Evolutionary conservation across 2,113 vertebrate genomes (phyloP), one percentile per base, ranked within the genome.

Genomic region (Phocoena phocoena): DNA sequence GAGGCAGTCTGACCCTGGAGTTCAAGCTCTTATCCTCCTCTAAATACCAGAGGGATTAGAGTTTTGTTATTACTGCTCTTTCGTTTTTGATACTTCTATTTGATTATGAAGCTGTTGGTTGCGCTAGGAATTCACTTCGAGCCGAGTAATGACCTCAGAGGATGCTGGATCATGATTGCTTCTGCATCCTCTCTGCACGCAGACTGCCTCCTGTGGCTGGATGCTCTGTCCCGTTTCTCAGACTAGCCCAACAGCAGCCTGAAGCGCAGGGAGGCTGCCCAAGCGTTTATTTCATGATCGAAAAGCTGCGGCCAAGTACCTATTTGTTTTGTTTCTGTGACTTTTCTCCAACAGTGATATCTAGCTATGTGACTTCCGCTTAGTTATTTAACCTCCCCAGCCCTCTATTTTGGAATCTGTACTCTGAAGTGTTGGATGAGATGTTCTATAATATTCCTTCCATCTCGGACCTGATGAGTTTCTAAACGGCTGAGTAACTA

Each of bases 101-200:
- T 93, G 92, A 87, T 96, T 87, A 80, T 26, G 80, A 77, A 96
- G 70, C 79, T 95, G 84, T 76, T 9, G 3, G 47, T 86, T 65
- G 95, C 79, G 5, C 76, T 95, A 96, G 97, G 94, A 92, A 96
- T 83, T 97, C 84, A 70, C 50, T 76, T 90, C 2, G 8, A 96
- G 90, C 62, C 50, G 55, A 88, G 74, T 26, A 68, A 88, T 92
- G 94, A 88, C 89, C 76, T 93, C 93, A 74, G 93, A 70, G 2
- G 10, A 50, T 60, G 71, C 67, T 15, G 58, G 79, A 31, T 55
- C n/a, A 62, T 0, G 4, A 53, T 21, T 23, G 74, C 36, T 88
- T 95, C 44, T 23, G 28, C 67, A 21, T 96, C 85, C 88, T 67
- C 68, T 41, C 44, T 23, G 83, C 79, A 33, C 20, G 1, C 11